Evolutionary conservation across 2,113 vertebrate species (phyloP), one percentile per base, ranked within the genome.

Genomic region (Mesoclemmys tuberculata): DNA sequence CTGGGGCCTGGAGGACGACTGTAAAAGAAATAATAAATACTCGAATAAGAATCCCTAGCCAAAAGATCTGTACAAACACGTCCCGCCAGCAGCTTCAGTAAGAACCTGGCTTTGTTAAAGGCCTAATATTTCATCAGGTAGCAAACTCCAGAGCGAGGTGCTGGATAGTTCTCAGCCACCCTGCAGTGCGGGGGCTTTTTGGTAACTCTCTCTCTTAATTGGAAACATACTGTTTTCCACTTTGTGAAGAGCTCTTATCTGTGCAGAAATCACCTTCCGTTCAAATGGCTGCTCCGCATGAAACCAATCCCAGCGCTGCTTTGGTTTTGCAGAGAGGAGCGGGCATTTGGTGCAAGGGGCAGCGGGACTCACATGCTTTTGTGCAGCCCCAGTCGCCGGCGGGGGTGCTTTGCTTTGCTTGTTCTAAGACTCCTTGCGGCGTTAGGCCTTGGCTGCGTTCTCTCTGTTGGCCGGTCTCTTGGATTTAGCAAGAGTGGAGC

Each of bases 201-300:
- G 26, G 7, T n/a, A 51, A 18, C 26, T 51, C 19, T 16, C 13
- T 22, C 54, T 38, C 85, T 38, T 58, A 61, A 61, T 21, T 64
- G 55, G 77, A 80, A 64, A 68, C 29, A 49, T 55, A 18, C 27
- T 12, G 19, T 14, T 58, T 46, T 44, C 5, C 21, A 18, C 44
- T 16, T 13, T 38, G 51, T 22, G 35, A 71, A 44, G 44, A 41
- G 16, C 10, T 38, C 29, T 18, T 79, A 44, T 58, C 56, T 54
- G 80, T 19, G 27, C 14, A n/a, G n/a, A 46, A 84, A 18, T 41
- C 80, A 27, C 26, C 10, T 18, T 61, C 10, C 1, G 21, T 6
- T 46, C 2, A 13, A 44, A 55, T 22, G 82, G 4, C 71, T 0
- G 0, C 3, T 81, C 29, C 13, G 8, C 61, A 26, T 11, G 19